phyloP scores from a whole-genome alignment of 1,140 invertebrate genomes.

The Antheraea pernyi region DNA sequence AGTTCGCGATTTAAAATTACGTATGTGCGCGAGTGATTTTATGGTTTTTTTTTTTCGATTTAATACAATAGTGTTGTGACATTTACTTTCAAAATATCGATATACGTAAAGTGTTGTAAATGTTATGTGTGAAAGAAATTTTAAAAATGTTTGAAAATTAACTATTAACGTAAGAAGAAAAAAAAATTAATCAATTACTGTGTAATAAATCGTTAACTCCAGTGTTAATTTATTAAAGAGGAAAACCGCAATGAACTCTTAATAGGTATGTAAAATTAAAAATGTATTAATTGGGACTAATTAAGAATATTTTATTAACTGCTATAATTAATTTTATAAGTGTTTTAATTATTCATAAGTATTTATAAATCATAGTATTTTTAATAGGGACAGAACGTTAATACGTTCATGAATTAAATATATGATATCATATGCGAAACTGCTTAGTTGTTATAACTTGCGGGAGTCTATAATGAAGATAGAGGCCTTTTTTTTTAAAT shows the following conservation, averaged over 20 bases:
- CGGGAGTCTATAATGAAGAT: too few relatives aligned
- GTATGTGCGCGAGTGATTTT: conserved; percentile 17
- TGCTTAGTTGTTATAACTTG: too few relatives aligned
- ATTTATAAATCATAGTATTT: too few relatives aligned
- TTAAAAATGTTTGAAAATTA: not conserved
- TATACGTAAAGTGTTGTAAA: not conserved
- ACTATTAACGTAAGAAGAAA: not conserved
- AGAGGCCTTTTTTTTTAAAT: too few relatives aligned
- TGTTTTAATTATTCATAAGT: too few relatives aligned
- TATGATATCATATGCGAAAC: too few relatives aligned
- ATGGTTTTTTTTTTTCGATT: not conserved
- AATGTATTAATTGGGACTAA: not conserved
- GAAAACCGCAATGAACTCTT: not conserved
- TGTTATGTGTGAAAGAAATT: not conserved
- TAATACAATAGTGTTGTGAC: not conserved
- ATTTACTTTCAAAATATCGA: not conserved
- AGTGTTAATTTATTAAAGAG: not conserved
- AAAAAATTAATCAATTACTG: not conserved
- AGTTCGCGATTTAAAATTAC: conserved; percentile 44
- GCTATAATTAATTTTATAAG: too few relatives aligned
- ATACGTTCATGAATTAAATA: too few relatives aligned
- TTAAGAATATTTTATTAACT: too few relatives aligned
- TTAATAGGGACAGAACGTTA: too few relatives aligned
- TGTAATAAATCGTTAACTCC: not conserved
- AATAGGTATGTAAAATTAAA: not conserved